phyloP scores from a whole-genome alignment of 1,140 invertebrate genomes.

The Watersipora subatra region DNA sequence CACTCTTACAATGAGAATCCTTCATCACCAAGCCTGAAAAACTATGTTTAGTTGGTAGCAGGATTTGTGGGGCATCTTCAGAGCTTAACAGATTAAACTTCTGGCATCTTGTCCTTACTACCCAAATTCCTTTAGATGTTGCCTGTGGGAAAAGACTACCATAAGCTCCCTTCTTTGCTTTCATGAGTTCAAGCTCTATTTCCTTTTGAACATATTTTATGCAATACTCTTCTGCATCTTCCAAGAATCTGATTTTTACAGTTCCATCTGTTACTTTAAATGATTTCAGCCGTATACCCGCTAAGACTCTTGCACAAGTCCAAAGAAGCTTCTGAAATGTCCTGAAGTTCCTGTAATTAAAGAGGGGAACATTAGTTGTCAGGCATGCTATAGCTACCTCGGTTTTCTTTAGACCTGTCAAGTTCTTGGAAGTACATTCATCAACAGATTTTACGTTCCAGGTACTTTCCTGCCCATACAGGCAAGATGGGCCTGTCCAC shows the following conservation, averaged over 20 bases:
- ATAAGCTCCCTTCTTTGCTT: neutral
- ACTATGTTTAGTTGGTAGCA: neutral
- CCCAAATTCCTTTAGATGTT: neutral
- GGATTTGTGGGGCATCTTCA: neutral
- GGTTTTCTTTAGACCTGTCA: neutral
- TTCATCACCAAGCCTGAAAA: neutral
- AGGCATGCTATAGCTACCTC: neutral
- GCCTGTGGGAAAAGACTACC: neutral
- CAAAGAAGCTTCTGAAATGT: neutral
- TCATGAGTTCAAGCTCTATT: neutral
- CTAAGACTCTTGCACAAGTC: neutral
- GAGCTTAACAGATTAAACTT: conserved; percentile 2
- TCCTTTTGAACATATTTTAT: neutral
- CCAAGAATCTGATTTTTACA: no score
- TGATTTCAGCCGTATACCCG: neutral
- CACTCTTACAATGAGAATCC: neutral
- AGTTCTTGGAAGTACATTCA: neutral
- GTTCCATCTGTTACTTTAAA: neutral
- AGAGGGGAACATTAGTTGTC: neutral
- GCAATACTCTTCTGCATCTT: neutral
- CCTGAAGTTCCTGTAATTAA: neutral
- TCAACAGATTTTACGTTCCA: conserved; percentile 4
- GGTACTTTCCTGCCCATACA: neutral
- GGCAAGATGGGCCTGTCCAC: neutral
- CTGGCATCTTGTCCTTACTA: neutral